These are phyloP conservation scores for Aporophyla nigra DNA, from an alignment of 2,888 invertebrate genomes.

Conservation along the genomic window DNA sequence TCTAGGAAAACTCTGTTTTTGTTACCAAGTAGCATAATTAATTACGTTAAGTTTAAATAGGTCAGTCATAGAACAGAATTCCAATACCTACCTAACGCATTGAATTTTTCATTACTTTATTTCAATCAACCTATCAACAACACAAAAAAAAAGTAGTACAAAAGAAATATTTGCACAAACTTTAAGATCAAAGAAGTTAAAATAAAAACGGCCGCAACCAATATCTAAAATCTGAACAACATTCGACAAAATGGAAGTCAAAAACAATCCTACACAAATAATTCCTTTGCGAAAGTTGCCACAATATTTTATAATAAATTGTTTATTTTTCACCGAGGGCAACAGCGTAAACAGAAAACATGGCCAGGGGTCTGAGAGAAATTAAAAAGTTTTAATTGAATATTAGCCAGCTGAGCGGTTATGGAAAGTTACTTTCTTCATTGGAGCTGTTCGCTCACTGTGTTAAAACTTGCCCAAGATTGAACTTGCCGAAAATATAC, in stretches of 20 bases:
- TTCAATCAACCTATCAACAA: background rate
- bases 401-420: constrained; percentile 85
- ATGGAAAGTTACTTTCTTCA: constrained; percentile 77
- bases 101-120: background rate
- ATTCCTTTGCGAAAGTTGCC: constrained; percentile 50
- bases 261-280: constrained; percentile 63
- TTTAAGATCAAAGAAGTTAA: constrained; percentile 22
- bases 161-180: background rate
- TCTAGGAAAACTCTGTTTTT: background rate
- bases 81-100: background rate
- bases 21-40: background rate
- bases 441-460: constrained; percentile 67
- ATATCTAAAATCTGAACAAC: constrained; percentile 32
- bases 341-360: constrained; percentile 82
- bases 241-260: constrained; percentile 49
- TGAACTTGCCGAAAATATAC: constrained; percentile 75
- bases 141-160: background rate
- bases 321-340: constrained; percentile 74
- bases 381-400: constrained; percentile 89
- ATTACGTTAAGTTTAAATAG: background rate
- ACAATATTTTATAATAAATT: constrained; percentile 70
- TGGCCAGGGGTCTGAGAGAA: constrained; percentile 80
- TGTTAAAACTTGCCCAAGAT: constrained; percentile 75
- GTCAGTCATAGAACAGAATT: background rate
- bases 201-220: background rate